Percentiles rank a stretch among this genome's conserved stretches.
Evolutionary conservation across 1,140 invertebrate genomes (phyloP).

Genomic region (Dinothrombium tinctorium): DNA sequence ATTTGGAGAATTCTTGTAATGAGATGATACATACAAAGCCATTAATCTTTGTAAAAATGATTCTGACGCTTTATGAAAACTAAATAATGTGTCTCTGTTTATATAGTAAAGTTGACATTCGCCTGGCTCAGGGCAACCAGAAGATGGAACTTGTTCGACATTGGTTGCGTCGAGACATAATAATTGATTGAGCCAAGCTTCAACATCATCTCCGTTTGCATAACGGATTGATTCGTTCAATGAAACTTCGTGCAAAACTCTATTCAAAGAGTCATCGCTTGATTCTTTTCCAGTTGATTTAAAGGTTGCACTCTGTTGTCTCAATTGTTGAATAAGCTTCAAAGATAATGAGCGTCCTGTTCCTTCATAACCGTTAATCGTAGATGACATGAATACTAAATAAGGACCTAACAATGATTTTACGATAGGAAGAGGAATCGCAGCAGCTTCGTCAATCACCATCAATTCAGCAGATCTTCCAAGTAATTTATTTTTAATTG

Average conservation of each 20-base stretch:
- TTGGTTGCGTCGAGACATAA: conserved; percentile 67
- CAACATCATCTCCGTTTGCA: conserved; percentile 57
- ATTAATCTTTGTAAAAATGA: conserved; percentile 75
- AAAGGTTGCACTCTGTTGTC: conserved; percentile 47
- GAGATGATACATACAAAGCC: conserved; percentile 80
- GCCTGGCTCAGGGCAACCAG: conserved; percentile 61
- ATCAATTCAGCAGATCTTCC: conserved; percentile 69
- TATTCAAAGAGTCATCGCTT: conserved; percentile 16
- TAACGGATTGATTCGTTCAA: conserved; percentile 92
- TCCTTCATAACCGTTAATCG: conserved; percentile 95
- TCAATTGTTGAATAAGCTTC: conserved; percentile 75
- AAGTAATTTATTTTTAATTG: conserved; percentile 35
- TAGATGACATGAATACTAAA: conserved; percentile 84
- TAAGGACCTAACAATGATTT: conserved; percentile 75
- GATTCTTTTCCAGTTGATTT: conserved; percentile 9
- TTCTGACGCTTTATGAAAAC: conserved; percentile 87
- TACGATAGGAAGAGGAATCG: conserved; percentile 83
- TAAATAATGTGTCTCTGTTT: conserved; percentile 77
- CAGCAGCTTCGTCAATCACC: conserved; percentile 95
- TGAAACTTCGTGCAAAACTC: conserved; percentile 28
- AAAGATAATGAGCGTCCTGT: conserved; percentile 85
- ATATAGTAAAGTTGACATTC: conserved; percentile 53
- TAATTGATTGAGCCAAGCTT: conserved; percentile 71
- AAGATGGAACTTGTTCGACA: conserved; percentile 30
- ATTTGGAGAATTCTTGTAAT: conserved; percentile 98